Base-by-base conservation (phyloP, 2,113 vertebrate genomes). In the Sisor rabdophorus region DNA sequence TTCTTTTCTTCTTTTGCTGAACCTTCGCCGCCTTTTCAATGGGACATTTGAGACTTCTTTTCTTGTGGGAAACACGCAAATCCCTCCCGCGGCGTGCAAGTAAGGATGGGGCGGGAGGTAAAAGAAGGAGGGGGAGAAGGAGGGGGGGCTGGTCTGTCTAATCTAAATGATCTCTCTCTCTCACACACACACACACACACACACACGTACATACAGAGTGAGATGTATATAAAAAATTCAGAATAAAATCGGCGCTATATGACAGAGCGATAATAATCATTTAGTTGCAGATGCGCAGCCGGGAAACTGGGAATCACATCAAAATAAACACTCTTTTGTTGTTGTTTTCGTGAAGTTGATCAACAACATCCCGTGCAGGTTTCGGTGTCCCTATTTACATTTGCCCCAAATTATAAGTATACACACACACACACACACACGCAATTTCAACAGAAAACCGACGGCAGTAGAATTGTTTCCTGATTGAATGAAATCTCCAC, bases 401-500 rank as follows among this genome's bases (percentile, higher is more conserved):
- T 61, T 60, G 12, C 61, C 48, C 26, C 65, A 81, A 82, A 73
- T 64, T 74, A 61, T 80, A 69, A 78, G 83, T 81, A 75, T 56
- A 75, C 0, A 67, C 63, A 67, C 40, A 67, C 13, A 47, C 44
- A 47, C 44, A 47, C 44, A 76, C 32, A 55, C 83, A 71, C 24
- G 77, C 70, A 32, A 75, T 71, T 76, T 77, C 59, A 76, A 82
- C 67, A 72, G 75, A 80, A 86, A 76, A 22, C 76, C 61, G 54
- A 78, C 28, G 82, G 86, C 83, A 53, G 68, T 73, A 73, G 83
- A 89, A 88, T 84, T 88, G 85, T 89, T 90, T 84, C 82, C 83
- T 84, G 91, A 91, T 90, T 92, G 92, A 93, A 92, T 91, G 90
- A 92, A 89, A 87, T 87, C 89, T 93, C 92, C 92, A 93, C 92